Evolutionary conservation across 2,888 invertebrate genomes (phyloP).

Genomic region (Omphaloscelis lunosa): DNA sequence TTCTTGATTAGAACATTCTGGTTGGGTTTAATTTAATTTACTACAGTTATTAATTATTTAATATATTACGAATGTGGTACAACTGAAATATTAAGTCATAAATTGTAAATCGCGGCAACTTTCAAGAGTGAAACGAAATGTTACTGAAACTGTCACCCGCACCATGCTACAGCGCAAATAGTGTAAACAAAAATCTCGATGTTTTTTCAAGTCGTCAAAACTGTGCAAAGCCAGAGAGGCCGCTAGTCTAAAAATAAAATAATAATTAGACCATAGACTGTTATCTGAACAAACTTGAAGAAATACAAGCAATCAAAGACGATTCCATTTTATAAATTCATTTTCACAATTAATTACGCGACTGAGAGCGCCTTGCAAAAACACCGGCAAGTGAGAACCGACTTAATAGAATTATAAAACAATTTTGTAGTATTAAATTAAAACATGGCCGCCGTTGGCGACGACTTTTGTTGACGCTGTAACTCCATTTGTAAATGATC

Average conservation of each 20-base stretch:
- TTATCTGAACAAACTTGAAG: constrained; percentile 18
- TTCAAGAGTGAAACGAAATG: too few species aligned
- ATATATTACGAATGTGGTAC: too few species aligned
- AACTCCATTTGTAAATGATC: constrained; percentile 50
- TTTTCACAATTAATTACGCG: constrained; percentile 56
- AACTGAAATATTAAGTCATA: too few species aligned
- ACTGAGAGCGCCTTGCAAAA: constrained; percentile 40
- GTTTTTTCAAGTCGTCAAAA: background rate
- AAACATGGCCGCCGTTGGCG: constrained; percentile 54
- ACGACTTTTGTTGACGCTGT: constrained; percentile 43
- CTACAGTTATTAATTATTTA: too few species aligned
- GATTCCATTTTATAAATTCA: constrained; percentile 58
- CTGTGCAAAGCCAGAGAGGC: too few species aligned
- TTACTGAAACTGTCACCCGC: too few species aligned
- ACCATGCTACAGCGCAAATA: too few species aligned
- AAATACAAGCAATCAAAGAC: constrained; percentile 39
- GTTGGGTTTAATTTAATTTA: too few species aligned
- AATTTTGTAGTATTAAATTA: constrained; percentile 75
- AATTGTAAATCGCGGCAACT: too few species aligned
- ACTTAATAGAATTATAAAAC: constrained; percentile 73
- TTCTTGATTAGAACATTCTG: too few species aligned
- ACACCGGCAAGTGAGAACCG: constrained; percentile 57
- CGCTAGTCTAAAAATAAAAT: background rate
- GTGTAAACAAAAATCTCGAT: background rate
- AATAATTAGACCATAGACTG: constrained; percentile 6